phyloP scores from a whole-genome alignment of 2,113 vertebrate genomes.

The Aptenodytes forsteri region DNA sequence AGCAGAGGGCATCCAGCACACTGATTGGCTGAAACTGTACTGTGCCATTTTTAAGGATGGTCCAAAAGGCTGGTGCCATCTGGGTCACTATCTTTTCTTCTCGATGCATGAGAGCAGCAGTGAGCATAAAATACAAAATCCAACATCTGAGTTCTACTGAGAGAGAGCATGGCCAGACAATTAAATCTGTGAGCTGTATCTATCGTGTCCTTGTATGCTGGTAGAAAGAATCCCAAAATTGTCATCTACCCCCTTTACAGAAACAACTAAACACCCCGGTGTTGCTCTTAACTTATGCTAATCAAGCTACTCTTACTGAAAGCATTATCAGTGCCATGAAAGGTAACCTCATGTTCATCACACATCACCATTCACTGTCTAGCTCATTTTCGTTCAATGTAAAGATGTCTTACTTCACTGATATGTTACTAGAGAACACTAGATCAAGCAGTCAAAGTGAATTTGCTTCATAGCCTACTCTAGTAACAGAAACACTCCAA shows the following conservation, averaged over 20 bases:
- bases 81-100: not conserved
- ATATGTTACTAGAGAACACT: not conserved
- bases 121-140: not conserved
- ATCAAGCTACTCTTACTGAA: not conserved
- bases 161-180: not conserved
- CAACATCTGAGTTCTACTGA: not conserved
- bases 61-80: not conserved
- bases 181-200: not conserved
- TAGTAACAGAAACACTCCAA: conserved; percentile 1
- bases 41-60: not conserved
- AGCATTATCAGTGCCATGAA: not conserved
- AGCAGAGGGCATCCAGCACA: not conserved
- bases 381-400: not conserved
- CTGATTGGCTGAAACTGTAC: not conserved
- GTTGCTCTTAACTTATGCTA: not conserved
- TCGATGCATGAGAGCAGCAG: not conserved
- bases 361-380: not conserved
- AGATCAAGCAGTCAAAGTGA: not conserved
- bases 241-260: not conserved
- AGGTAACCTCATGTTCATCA: not conserved
- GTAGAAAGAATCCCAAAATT: not conserved
- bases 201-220: not conserved
- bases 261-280: not conserved
- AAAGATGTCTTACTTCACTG: not conserved
- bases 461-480: not conserved